phyloP scores from a whole-genome alignment of 1,140 invertebrate genomes.

The Phenacoccus solenopsis region DNA sequence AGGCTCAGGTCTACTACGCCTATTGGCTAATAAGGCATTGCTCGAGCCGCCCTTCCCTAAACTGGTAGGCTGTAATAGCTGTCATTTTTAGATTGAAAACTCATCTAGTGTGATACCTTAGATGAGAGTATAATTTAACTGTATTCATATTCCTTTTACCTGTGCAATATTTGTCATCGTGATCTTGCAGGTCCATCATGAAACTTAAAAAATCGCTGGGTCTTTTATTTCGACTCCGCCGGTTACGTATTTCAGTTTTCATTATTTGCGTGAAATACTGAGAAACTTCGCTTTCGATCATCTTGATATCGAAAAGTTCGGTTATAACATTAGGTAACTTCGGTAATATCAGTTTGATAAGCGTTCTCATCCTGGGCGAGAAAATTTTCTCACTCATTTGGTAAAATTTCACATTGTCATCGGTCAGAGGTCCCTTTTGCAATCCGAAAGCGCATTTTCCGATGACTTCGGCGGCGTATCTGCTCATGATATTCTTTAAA shows the following conservation, averaged over 20 bases:
- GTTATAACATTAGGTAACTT: background rate
- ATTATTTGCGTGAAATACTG: background rate
- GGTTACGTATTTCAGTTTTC: background rate
- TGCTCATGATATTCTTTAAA: constrained; percentile 3
- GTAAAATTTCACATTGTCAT: background rate
- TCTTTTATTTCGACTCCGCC: background rate
- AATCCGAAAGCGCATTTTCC: constrained; percentile 26
- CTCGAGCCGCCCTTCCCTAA: too few relatives aligned
- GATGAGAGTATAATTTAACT: too few relatives aligned
- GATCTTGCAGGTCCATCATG: background rate
- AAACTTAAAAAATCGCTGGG: background rate
- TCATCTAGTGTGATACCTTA: too few relatives aligned
- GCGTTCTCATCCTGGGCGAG: background rate
- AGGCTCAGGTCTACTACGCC: too few relatives aligned
- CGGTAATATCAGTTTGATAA: background rate
- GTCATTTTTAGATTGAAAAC: too few relatives aligned
- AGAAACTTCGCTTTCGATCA: background rate
- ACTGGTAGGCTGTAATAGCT: too few relatives aligned
- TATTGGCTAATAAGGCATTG: too few relatives aligned
- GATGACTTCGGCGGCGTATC: constrained; percentile 28
- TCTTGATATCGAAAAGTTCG: constrained; percentile 5
- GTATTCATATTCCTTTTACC: too few relatives aligned
- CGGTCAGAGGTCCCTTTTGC: background rate
- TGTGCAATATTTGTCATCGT: background rate
- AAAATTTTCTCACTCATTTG: background rate